Evolutionary conservation across 2,888 invertebrate genomes (phyloP).

Genomic region (Leptinotarsa juncta): DNA sequence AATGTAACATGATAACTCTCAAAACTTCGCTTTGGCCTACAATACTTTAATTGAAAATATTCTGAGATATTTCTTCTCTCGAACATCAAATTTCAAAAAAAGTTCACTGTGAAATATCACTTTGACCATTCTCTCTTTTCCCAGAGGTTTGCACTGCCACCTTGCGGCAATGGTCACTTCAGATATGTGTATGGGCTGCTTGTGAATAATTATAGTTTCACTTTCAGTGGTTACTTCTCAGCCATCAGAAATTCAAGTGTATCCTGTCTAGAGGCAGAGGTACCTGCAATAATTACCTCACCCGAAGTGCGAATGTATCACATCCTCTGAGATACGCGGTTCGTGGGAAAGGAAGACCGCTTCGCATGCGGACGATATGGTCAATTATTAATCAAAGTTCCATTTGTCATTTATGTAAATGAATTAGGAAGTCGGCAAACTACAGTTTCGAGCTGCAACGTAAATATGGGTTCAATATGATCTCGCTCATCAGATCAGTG

Average conservation of each 20-base stretch:
- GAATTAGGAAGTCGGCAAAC: constrained; percentile 13
- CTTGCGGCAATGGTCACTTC: too few species aligned
- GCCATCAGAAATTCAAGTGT: constrained; percentile 10
- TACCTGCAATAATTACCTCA: constrained; percentile 5
- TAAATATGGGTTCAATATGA: constrained; percentile 17
- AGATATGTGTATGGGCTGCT: background rate
- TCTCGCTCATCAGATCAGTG: constrained; percentile 21
- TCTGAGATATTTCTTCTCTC: too few species aligned
- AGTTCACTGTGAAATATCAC: too few species aligned
- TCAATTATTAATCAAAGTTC: constrained; percentile 14
- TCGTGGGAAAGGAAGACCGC: constrained; percentile 11
- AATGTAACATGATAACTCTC: too few species aligned
- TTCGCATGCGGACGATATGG: background rate
- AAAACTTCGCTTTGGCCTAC: too few species aligned
- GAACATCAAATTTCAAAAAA: too few species aligned
- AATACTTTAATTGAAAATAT: too few species aligned
- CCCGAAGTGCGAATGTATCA: constrained; percentile 15
- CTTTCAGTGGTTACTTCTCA: constrained; percentile 9
- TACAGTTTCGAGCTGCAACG: constrained; percentile 14
- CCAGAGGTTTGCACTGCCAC: too few species aligned
- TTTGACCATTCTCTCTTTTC: too few species aligned
- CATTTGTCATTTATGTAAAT: constrained; percentile 27
- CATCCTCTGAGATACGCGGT: constrained; percentile 1
- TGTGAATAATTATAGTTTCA: constrained; percentile 1
- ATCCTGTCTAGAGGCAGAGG: constrained; percentile 13